These are phyloP conservation scores for Apotomis betuletana DNA, from an alignment of 2,888 invertebrate genomes.

Conservation along the genomic window DNA sequence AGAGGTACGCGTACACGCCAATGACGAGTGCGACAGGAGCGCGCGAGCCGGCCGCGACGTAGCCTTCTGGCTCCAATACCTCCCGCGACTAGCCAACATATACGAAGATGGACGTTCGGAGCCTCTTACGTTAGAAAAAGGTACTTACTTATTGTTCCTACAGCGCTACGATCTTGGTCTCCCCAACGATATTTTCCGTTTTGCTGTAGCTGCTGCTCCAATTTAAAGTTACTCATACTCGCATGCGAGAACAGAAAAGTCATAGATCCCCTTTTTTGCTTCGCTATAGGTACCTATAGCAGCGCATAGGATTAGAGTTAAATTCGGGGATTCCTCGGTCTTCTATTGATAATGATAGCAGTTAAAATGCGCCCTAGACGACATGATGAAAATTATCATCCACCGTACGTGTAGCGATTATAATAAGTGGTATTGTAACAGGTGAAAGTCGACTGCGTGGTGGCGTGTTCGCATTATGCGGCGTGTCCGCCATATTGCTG, in stretches of 20 bases:
- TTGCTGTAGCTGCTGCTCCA: too few relatives aligned
- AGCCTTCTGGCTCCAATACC: constrained; percentile 76
- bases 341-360: too few relatives aligned
- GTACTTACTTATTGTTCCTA: constrained; percentile 46
- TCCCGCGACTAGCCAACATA: constrained; percentile 64
- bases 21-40: constrained; percentile 40
- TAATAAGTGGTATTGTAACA: constrained; percentile 49
- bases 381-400: neutral
- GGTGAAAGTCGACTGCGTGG: constrained; percentile 80
- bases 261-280: too few relatives aligned
- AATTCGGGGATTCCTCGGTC: too few relatives aligned
- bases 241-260: too few relatives aligned
- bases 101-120: constrained; percentile 60
- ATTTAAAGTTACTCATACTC: too few relatives aligned
- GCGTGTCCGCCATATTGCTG: constrained; percentile 78
- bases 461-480: constrained; percentile 85
- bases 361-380: too few relatives aligned
- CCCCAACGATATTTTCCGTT: too few relatives aligned
- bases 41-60: constrained; percentile 58
- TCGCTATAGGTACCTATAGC: too few relatives aligned
- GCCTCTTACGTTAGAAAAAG: constrained; percentile 59
- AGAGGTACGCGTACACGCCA: constrained; percentile 62
- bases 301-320: too few relatives aligned
- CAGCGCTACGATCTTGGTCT: too few relatives aligned
- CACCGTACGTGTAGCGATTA: neutral